phyloP scores from a whole-genome alignment of 2,888 invertebrate species.

The Colostygia pectinataria region DNA sequence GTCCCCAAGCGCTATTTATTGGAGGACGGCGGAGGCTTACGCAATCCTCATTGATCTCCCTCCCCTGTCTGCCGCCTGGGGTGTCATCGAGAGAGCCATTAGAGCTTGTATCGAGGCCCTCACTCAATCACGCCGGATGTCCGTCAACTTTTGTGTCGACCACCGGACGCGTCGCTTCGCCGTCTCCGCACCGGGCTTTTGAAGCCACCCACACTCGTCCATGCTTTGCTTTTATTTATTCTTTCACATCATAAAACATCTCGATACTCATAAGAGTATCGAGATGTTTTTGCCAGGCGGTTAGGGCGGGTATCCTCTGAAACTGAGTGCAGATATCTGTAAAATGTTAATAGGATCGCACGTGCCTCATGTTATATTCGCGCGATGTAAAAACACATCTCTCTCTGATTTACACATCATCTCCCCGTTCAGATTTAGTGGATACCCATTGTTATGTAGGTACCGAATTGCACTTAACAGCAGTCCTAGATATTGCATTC shows the following conservation, averaged over 20 bases:
- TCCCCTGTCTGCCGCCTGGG: slow-evolving; percentile 29
- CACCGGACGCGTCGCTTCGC: slow-evolving; percentile 40
- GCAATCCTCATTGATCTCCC: slow-evolving; percentile 50
- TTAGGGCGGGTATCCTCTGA: too few species aligned
- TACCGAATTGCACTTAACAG: too few species aligned
- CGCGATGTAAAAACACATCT: too few species aligned
- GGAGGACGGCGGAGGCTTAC: slow-evolving; percentile 47
- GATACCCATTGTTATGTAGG: not conserved
- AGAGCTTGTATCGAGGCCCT: slow-evolving; percentile 66
- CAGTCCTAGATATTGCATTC: too few species aligned
- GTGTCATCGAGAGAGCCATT: slow-evolving; percentile 61
- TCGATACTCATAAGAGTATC: slow-evolving; percentile 7
- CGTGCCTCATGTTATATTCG: too few species aligned
- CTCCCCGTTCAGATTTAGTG: too few species aligned
- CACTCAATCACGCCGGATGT: slow-evolving; percentile 73
- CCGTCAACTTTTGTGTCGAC: slow-evolving; percentile 66
- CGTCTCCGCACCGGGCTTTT: slow-evolving; percentile 51
- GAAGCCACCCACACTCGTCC: slow-evolving; percentile 52
- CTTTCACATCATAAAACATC: too few species aligned
- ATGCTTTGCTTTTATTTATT: slow-evolving; percentile 50
- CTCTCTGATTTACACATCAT: too few species aligned
- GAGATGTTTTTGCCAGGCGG: slow-evolving; percentile 3
- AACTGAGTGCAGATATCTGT: too few species aligned
- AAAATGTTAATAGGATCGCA: too few species aligned
- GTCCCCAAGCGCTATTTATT: slow-evolving; percentile 63